Evolutionary conservation across 2,113 vertebrate genomes (phyloP).

Genomic region (Poeciliopsis retropinna): DNA sequence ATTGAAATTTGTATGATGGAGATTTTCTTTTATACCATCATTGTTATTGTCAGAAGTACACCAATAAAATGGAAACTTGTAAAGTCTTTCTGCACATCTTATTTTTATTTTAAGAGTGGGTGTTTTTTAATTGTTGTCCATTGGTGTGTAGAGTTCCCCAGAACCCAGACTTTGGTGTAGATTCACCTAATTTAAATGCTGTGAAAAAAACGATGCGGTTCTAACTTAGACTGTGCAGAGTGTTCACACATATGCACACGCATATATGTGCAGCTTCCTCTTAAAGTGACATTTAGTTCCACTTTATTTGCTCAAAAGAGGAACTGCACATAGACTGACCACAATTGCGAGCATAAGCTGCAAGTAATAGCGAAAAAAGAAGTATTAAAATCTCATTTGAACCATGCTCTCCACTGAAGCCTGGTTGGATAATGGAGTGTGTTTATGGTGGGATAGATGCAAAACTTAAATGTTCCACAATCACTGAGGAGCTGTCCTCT

Average conservation of each 20-base stretch:
- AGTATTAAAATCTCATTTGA: slow-evolving; percentile 1
- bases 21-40: slow-evolving; percentile 80
- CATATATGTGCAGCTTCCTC: slow-evolving; percentile 1
- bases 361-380: neutral
- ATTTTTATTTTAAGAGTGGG: neutral
- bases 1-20: slow-evolving; percentile 80
- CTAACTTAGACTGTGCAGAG: neutral
- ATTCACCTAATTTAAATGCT: too few relatives aligned
- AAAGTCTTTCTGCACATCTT: slow-evolving; percentile 12
- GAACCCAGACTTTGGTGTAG: neutral
- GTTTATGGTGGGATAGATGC: neutral
- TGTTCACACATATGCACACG: neutral
- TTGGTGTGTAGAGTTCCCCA: neutral
- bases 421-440: neutral
- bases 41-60: slow-evolving; percentile 78
- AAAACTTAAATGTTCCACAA: neutral
- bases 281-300: slow-evolving; percentile 11
- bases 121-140: neutral
- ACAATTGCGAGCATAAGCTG: neutral
- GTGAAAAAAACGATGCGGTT: neutral
- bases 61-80: slow-evolving; percentile 77
- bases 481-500: neutral
- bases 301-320: slow-evolving; percentile 17
- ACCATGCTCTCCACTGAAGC: neutral
- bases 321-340: neutral